phyloP scores from a whole-genome alignment of 2,888 invertebrate genomes.

The Ormia ochracea region DNA sequence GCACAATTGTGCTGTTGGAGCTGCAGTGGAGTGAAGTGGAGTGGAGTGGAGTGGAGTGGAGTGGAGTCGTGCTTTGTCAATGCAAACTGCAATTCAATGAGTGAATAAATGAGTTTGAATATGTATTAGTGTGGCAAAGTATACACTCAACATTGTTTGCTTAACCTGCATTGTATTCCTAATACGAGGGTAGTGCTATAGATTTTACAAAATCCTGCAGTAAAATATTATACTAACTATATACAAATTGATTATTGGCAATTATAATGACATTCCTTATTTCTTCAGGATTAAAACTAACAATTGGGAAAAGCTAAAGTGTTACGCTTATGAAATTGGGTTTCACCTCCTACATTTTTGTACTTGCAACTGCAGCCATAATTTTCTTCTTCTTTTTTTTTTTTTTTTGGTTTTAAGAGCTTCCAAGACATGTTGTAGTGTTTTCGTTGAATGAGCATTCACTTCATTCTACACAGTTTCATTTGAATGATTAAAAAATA shows the following conservation, averaged over 20 bases:
- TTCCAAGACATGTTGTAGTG: conserved; percentile 24
- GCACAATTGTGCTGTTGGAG: not conserved
- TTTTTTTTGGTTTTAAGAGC: conserved; percentile 30
- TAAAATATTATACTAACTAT: too few species aligned
- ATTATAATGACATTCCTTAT: too few species aligned
- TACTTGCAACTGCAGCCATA: conserved; percentile 33
- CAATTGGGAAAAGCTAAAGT: not conserved
- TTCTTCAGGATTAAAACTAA: too few species aligned
- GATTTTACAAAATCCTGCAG: not conserved
- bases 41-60: too few species aligned
- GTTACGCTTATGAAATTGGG: not conserved
- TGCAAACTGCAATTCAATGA: conserved; percentile 38
- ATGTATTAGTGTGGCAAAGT: conserved; percentile 26
- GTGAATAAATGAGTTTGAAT: conserved; percentile 41
- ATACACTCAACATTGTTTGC: not conserved
- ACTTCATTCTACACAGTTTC: not conserved
- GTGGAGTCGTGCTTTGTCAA: conserved; percentile 11
- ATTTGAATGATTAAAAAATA: not conserved
- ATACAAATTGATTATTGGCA: too few species aligned
- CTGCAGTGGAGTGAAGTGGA: too few species aligned
- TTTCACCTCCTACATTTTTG: conserved; percentile 2
- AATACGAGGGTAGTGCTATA: not conserved
- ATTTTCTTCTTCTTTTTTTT: too few species aligned
- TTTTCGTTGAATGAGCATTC: conserved; percentile 35
- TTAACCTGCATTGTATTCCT: not conserved